Conservation (phyloP, 2,797 vertebrate genomes). For the Bradypus variegatus region DNA sequence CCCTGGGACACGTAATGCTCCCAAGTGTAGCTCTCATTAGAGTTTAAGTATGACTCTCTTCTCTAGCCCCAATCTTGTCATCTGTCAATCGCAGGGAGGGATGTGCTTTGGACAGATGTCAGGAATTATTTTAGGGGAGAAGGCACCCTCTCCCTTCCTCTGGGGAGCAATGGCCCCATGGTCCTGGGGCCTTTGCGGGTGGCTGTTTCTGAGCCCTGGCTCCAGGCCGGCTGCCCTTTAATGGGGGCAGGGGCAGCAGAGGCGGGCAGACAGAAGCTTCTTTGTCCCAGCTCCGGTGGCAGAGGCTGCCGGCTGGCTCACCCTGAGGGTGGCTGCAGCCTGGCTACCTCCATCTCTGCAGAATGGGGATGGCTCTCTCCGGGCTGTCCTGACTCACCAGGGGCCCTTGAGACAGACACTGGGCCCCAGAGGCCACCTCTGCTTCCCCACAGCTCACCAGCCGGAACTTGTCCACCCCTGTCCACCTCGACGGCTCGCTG, state of each 20-base stretch:
- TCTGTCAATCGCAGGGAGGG: too few species aligned
- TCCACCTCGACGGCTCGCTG: not conserved
- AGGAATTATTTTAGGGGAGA: not conserved
- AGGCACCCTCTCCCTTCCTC: not conserved
- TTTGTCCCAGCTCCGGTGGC: constrained; percentile 48
- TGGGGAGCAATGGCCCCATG: not conserved
- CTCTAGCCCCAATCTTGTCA: not conserved
- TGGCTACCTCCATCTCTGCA: not conserved
- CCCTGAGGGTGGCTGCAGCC: not conserved
- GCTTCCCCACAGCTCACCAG: not conserved
- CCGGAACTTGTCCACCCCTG: not conserved
- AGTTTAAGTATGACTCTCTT: not conserved
- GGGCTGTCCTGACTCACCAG: not conserved
- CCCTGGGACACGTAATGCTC: not conserved
- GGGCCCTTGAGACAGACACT: not conserved
- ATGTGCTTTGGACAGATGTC: not conserved
- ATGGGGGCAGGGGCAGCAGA: not conserved
- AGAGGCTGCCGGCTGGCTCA: not conserved
- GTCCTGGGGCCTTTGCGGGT: not conserved
- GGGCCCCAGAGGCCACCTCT: not conserved
- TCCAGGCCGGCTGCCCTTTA: not conserved
- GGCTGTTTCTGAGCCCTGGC: not conserved
- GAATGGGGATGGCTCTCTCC: not conserved
- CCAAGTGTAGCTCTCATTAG: not conserved
- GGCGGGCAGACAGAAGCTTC: constrained; percentile 41